These are phyloP conservation scores for Stercorarius parasiticus DNA, from an alignment of 2,113 vertebrate species.

Conservation along the genomic window DNA sequence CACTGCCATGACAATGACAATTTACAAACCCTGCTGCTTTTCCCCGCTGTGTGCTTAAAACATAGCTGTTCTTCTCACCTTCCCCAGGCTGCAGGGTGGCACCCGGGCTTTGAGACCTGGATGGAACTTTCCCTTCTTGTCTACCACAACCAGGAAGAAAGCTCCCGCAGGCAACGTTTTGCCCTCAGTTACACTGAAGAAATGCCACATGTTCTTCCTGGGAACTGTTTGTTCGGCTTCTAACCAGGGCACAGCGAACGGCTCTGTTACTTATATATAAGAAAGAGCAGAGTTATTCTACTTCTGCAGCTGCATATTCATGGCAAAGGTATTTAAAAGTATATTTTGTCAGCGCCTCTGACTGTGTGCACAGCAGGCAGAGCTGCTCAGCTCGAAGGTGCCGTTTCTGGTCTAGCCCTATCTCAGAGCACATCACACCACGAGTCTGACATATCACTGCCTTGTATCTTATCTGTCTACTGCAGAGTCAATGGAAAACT, in stretches of 20 bases:
- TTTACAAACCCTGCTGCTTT: not conserved
- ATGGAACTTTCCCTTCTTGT: not conserved
- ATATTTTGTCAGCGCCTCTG: not conserved
- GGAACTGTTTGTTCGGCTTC: not conserved
- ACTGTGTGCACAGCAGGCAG: not conserved
- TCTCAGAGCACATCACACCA: not conserved
- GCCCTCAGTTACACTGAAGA: not conserved
- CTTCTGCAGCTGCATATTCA: not conserved
- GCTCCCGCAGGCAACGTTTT: not conserved
- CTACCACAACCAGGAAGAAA: rapidly evolving
- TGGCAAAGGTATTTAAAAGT: not conserved
- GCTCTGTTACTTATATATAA: not conserved
- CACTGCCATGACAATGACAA: not conserved
- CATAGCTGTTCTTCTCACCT: not conserved
- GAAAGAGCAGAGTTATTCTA: not conserved
- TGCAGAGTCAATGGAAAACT: not conserved
- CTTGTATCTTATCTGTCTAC: not conserved
- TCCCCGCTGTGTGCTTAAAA: not conserved
- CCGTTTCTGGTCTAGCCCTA: not conserved
- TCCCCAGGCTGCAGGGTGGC: not conserved
- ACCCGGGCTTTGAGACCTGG: not conserved
- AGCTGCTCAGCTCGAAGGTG: not conserved
- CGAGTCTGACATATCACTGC: not conserved
- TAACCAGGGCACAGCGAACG: rapidly evolving
- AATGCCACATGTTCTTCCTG: not conserved